phyloP scores from a whole-genome alignment of 2,888 invertebrate genomes.

The Plutella xylostella region DNA sequence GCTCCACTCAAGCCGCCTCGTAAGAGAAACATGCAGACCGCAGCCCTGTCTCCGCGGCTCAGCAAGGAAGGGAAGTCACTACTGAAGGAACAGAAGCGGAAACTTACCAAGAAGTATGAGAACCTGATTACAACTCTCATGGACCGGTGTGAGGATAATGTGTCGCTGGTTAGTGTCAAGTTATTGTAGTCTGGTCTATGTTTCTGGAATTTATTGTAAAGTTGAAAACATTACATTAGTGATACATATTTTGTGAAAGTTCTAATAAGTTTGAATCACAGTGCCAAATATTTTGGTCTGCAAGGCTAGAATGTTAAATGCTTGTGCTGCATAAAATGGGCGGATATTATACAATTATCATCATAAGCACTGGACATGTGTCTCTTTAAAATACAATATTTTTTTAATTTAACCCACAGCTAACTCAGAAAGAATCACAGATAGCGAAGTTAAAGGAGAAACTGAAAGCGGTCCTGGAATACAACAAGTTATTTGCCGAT shows the following conservation, averaged over 20 bases:
- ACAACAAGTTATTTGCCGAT: conserved; percentile 72
- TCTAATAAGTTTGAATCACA: too few species aligned
- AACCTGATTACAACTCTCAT: conserved; percentile 60
- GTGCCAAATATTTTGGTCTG: too few species aligned
- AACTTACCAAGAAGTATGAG: conserved; percentile 63
- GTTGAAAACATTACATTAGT: too few species aligned
- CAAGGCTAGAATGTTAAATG: too few species aligned
- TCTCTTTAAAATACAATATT: too few species aligned
- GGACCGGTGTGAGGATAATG: conserved; percentile 56
- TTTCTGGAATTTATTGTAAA: too few species aligned
- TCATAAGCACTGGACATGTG: too few species aligned
- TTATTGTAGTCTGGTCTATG: too few species aligned
- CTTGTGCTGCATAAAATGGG: too few species aligned
- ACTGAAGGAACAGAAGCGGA: conserved; percentile 60
- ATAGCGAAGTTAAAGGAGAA: conserved; percentile 74
- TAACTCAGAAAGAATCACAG: conserved; percentile 71
- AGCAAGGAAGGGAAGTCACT: conserved; percentile 38
- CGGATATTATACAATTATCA: too few species aligned
- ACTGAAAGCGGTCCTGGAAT: conserved; percentile 66
- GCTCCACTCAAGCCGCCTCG: conserved; percentile 48
- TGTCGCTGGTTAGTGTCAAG: conserved; percentile 35
- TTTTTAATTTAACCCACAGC: conserved; percentile 32
- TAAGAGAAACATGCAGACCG: conserved; percentile 38
- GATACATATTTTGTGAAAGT: too few species aligned
- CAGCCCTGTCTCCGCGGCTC: conserved; percentile 33